Evolutionary conservation across 2,888 invertebrate species (phyloP).

Genomic region (Aphodius granarius): DNA sequence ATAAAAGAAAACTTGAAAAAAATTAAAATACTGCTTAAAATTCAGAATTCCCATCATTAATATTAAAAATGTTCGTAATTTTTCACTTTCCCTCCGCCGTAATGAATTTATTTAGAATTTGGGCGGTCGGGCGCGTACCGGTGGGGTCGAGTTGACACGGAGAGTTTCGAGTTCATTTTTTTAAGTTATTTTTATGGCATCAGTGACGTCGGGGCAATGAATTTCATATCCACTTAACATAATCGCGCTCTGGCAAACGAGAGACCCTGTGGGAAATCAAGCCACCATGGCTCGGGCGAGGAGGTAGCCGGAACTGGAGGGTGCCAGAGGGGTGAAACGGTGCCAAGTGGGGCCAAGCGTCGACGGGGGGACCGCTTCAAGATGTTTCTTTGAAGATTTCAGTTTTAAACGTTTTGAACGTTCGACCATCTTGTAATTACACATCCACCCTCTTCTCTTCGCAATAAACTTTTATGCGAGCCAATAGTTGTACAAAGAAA

Average conservation of each 20-base stretch:
- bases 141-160: conserved; percentile 23
- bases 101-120: conserved; percentile 29
- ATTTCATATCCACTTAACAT: conserved; percentile 54
- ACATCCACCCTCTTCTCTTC: not conserved
- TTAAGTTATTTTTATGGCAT: conserved; percentile 29
- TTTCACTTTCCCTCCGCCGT: conserved; percentile 22
- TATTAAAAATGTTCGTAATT: conserved; percentile 24
- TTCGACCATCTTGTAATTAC: conserved; percentile 13
- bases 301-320: conserved; percentile 27
- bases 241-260: conserved; percentile 50
- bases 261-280: conserved; percentile 54
- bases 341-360: conserved; percentile 45
- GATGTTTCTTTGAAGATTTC: conserved; percentile 43
- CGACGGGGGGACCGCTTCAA: conserved; percentile 43
- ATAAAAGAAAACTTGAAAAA: conserved; percentile 15
- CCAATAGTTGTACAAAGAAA: not conserved
- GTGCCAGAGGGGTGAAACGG: conserved; percentile 43
- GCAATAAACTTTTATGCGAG: not conserved
- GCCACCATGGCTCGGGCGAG: conserved; percentile 39
- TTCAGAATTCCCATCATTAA: conserved; percentile 18
- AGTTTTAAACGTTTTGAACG: conserved; percentile 35
- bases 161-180: conserved; percentile 18
- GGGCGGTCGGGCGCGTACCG: no score
- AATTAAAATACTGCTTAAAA: conserved; percentile 24
- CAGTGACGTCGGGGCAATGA: conserved; percentile 44